These are phyloP conservation scores for Limnodromus scolopaceus DNA, from an alignment of 2,797 vertebrate species.

Conservation along the genomic window DNA sequence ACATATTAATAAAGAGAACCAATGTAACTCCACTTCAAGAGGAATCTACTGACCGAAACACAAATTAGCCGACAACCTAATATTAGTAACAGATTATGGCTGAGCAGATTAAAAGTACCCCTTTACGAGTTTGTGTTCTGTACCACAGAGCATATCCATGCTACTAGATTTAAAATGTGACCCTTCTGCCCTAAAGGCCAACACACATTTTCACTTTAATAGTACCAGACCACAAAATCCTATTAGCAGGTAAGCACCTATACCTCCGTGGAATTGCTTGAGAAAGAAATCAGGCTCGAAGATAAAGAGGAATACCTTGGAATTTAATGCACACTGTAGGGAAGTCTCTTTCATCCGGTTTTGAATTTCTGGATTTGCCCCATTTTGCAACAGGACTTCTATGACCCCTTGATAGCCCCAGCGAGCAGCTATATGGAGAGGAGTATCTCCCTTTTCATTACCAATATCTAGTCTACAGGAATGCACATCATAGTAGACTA, in stretches of 20 bases:
- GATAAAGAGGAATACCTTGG: conserved; percentile 81
- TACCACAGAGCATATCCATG: background rate
- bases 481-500: conserved; percentile 92
- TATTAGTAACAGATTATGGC: background rate
- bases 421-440: conserved; percentile 91
- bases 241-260: background rate
- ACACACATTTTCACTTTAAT: background rate
- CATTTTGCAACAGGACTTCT: conserved; percentile 92
- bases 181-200: background rate
- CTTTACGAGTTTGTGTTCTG: background rate
- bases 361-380: conserved; percentile 81
- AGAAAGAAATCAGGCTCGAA: background rate
- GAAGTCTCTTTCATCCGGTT: conserved; percentile 90
- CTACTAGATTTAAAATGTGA: background rate
- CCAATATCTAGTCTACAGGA: conserved; percentile 87
- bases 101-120: background rate
- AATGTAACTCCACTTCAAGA: background rate
- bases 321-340: conserved; percentile 90
- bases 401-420: conserved; percentile 97
- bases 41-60: background rate
- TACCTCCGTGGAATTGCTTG: background rate
- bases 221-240: background rate
- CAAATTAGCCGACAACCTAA: background rate
- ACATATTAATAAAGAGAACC: background rate
- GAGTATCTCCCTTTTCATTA: conserved; percentile 94